phyloP scores from a whole-genome alignment of 2,113 vertebrate genomes.

The Oryzias woworae region DNA sequence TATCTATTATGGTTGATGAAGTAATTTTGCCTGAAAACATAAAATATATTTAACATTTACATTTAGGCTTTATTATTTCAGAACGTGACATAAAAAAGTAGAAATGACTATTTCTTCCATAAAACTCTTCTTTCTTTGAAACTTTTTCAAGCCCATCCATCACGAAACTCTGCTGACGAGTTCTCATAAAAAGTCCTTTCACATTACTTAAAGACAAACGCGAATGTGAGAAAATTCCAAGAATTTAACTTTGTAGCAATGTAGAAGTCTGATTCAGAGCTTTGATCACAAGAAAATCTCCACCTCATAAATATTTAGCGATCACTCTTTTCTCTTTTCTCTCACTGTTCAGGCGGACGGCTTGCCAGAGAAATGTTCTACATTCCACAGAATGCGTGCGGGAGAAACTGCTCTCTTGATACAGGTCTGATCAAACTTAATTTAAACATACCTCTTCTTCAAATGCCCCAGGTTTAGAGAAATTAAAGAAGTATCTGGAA shows the following conservation, averaged over 20 bases:
- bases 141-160: conserved; percentile 9
- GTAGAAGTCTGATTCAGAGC: conserved; percentile 28
- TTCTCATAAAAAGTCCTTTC: conserved; percentile 24
- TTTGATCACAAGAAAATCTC: conserved; percentile 38
- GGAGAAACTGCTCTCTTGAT: conserved; percentile 90
- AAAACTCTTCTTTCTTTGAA: conserved; percentile 14
- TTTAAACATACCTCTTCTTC: conserved; percentile 6
- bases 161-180: neutral
- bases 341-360: conserved; percentile 87
- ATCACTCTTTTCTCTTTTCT: conserved; percentile 70
- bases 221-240: conserved; percentile 15
- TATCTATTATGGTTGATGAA: neutral
- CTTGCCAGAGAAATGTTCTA: conserved; percentile 96
- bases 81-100: conserved; percentile 1
- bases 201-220: conserved; percentile 19
- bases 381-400: conserved; percentile 95
- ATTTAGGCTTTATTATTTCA: too few species aligned
- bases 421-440: conserved; percentile 61
- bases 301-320: conserved; percentile 43
- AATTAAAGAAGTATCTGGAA: conserved; percentile 19
- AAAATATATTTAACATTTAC: conserved; percentile 27
- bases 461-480: conserved; percentile 13
- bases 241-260: conserved; percentile 16
- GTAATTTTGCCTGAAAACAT: conserved; percentile 17
- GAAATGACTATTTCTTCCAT: neutral